phyloP scores from a whole-genome alignment of 2,888 invertebrate genomes.

The Pollenia labialis region DNA sequence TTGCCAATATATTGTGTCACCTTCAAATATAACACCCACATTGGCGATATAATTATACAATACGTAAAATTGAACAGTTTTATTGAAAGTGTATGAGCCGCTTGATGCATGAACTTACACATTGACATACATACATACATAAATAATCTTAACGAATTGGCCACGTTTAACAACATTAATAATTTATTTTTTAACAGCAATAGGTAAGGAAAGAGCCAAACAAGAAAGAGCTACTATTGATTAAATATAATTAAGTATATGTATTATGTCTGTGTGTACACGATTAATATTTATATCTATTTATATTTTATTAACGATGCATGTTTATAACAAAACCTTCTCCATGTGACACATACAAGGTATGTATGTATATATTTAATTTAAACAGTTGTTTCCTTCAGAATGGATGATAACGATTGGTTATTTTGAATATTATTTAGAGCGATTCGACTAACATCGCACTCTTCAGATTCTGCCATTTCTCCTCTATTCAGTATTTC shows the following conservation, averaged over 20 bases:
- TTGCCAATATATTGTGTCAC: no score
- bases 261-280: neutral
- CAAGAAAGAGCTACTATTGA: slow-evolving; percentile 28
- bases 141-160: slow-evolving; percentile 6
- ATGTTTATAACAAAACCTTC: neutral
- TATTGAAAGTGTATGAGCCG: no score
- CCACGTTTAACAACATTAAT: slow-evolving; percentile 36
- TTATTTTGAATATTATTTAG: slow-evolving; percentile 45
- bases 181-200: slow-evolving; percentile 43
- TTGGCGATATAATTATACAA: no score
- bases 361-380: no score
- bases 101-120: neutral
- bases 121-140: neutral
- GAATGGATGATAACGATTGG: slow-evolving; percentile 52
- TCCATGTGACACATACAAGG: no score
- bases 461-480: slow-evolving; percentile 16
- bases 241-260: neutral
- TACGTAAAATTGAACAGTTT: no score
- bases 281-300: neutral
- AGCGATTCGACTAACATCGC: slow-evolving; percentile 26
- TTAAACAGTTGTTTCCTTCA: slow-evolving; percentile 75
- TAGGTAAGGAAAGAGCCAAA: neutral
- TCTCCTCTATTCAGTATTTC: slow-evolving; percentile 1
- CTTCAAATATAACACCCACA: no score
- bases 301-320: neutral